A percentile compares a stretch with the other conserved stretches of the same genome.
Evolutionary conservation across 1,140 invertebrate genomes (phyloP).

Genomic region (Elysia chlorotica): DNA sequence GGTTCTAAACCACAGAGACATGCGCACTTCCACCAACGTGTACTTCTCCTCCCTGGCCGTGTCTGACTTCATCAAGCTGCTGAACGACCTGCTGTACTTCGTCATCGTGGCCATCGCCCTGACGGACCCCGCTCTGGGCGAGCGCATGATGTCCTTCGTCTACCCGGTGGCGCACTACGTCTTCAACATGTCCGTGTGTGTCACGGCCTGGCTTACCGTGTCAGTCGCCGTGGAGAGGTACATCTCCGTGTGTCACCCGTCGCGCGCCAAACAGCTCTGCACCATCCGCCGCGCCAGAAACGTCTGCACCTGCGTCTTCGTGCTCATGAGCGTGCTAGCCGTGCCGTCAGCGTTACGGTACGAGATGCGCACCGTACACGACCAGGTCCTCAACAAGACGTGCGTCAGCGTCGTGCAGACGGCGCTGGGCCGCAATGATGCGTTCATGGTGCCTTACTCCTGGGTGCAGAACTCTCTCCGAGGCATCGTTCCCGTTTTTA

Average conservation of each 20-base stretch:
- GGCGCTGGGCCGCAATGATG: slow-evolving; percentile 61
- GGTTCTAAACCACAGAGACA: slow-evolving; percentile 74
- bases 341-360: slow-evolving; percentile 55
- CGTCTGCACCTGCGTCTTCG: slow-evolving; percentile 48
- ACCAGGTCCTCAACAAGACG: slow-evolving; percentile 30
- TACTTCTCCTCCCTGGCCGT: slow-evolving; percentile 78
- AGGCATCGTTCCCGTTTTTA: slow-evolving; percentile 67
- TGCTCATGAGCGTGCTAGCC: slow-evolving; percentile 48
- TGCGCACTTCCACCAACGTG: slow-evolving; percentile 76
- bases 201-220: slow-evolving; percentile 88
- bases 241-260: slow-evolving; percentile 91
- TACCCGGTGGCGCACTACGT: slow-evolving; percentile 61
- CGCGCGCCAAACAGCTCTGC: slow-evolving; percentile 84
- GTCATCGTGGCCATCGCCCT: slow-evolving; percentile 65
- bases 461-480: slow-evolving; percentile 72
- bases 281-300: slow-evolving; percentile 65
- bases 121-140: slow-evolving; percentile 35
- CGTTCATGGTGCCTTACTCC: slow-evolving; percentile 70
- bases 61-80: slow-evolving; percentile 75
- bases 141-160: slow-evolving; percentile 42
- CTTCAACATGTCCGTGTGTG: slow-evolving; percentile 57
- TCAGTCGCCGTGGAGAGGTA: slow-evolving; percentile 94
- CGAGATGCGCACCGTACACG: slow-evolving; percentile 31
- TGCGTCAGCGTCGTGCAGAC: slow-evolving; percentile 42
- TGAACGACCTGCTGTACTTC: slow-evolving; percentile 74